Percentiles rank a stretch among this genome's conserved stretches.
phyloP scores from a whole-genome alignment of 2,113 vertebrate species.

The Epinephelus moara region DNA sequence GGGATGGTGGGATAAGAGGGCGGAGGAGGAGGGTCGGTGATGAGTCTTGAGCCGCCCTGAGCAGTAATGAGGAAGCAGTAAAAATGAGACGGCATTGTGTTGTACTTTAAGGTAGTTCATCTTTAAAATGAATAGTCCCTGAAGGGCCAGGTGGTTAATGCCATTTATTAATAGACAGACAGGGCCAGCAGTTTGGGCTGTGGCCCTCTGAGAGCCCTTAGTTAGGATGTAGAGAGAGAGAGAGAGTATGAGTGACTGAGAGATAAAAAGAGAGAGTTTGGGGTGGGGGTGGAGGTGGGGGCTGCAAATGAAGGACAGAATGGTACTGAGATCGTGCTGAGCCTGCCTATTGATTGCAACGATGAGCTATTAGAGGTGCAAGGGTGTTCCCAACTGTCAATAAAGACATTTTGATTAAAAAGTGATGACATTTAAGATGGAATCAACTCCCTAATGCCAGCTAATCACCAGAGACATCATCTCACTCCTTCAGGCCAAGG shows the following conservation, averaged over 20 bases:
- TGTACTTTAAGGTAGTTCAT: constrained; percentile 89
- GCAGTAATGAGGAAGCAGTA: constrained; percentile 86
- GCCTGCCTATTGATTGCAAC: constrained; percentile 69
- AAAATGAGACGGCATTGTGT: constrained; percentile 86
- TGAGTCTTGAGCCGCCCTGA: constrained; percentile 78
- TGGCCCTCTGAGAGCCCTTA: constrained; percentile 85
- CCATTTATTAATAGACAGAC: constrained; percentile 90
- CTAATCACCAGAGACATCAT: constrained; percentile 19
- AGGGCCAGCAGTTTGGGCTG: constrained; percentile 83
- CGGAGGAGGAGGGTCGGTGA: constrained; percentile 67
- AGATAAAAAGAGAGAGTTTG: constrained; percentile 55
- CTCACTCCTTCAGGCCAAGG: constrained; percentile 27
- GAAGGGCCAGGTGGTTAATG: constrained; percentile 88
- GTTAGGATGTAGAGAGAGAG: constrained; percentile 79
- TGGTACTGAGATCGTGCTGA: constrained; percentile 46
- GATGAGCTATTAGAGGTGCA: constrained; percentile 44
- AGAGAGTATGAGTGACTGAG: constrained; percentile 64
- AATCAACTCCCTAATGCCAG: constrained; percentile 49
- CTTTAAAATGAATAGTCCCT: constrained; percentile 89
- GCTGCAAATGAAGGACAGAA: constrained; percentile 62
- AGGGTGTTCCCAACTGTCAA: constrained; percentile 54
- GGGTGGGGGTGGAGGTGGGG: constrained; percentile 10
- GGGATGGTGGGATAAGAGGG: constrained; percentile 54
- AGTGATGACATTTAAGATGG: constrained; percentile 63
- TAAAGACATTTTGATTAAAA: constrained; percentile 68